phyloP scores from a whole-genome alignment of 2,888 invertebrate genomes.

The Mystacides longicornis region DNA sequence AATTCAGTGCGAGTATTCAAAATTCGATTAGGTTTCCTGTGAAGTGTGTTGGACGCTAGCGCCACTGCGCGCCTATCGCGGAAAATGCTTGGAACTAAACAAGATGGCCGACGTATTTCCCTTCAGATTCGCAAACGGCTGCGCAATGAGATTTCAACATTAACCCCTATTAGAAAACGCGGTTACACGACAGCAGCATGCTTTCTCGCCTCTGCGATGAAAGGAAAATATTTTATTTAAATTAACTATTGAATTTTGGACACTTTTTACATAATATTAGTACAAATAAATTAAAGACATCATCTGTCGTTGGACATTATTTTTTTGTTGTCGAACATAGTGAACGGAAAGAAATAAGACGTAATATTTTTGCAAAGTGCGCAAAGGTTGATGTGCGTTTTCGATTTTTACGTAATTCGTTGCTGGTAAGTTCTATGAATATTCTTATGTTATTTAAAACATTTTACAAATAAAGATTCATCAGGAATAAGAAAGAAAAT shows the following conservation, averaged over 20 bases:
- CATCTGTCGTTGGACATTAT: not conserved
- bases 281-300: not conserved
- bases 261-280: not conserved
- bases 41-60: slow-evolving; percentile 5
- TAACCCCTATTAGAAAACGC: slow-evolving; percentile 15
- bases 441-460: not conserved
- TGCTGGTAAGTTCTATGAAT: slow-evolving; percentile 9
- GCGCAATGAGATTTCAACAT: slow-evolving; percentile 4
- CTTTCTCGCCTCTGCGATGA: slow-evolving; percentile 1
- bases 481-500: not conserved
- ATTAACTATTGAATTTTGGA: not conserved
- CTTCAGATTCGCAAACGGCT: not conserved
- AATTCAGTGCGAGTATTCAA: slow-evolving; percentile 25
- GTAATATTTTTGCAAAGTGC: slow-evolving; percentile 6
- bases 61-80: slow-evolving; percentile 20
- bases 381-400: slow-evolving; percentile 14
- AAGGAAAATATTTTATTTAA: not conserved
- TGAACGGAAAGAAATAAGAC: slow-evolving; percentile 8
- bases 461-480: not conserved
- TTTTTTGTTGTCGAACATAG: not conserved
- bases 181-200: slow-evolving; percentile 5
- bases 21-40: slow-evolving; percentile 22
- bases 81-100: slow-evolving; percentile 6
- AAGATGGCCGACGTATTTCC: slow-evolving; percentile 14
- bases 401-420: slow-evolving; percentile 18